Percentiles rank a stretch among this genome's conserved stretches.
phyloP scores from a whole-genome alignment of 2,797 vertebrate genomes.

The Aeoliscus strigatus region DNA sequence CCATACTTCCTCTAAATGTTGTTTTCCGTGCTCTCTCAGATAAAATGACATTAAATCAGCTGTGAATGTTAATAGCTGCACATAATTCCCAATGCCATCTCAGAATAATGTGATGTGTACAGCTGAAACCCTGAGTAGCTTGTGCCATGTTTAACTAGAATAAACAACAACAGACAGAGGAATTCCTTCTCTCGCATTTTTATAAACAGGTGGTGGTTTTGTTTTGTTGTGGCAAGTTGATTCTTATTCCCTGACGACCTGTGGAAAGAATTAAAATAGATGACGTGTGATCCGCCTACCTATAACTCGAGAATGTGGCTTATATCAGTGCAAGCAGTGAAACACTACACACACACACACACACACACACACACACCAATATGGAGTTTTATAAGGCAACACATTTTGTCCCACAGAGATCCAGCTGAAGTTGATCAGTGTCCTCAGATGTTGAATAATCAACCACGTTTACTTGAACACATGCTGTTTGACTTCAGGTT shows the following conservation, averaged over 20 bases:
- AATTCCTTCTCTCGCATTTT: too few relatives aligned
- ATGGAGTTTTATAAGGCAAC: slow-evolving; percentile 20
- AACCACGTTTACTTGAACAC: too few relatives aligned
- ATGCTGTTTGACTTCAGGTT: too few relatives aligned
- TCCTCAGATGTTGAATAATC: background rate
- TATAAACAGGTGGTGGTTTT: too few relatives aligned
- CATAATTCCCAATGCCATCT: background rate
- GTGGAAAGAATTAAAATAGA: slow-evolving; percentile 6
- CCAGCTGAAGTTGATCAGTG: background rate
- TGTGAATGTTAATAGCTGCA: background rate
- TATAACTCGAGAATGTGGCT: slow-evolving; percentile 5
- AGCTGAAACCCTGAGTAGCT: too few relatives aligned
- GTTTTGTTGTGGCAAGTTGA: background rate
- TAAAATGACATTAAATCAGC: background rate
- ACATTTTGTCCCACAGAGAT: slow-evolving; percentile 19
- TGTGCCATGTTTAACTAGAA: too few relatives aligned
- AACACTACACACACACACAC: slow-evolving; percentile 5
- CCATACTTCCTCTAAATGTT: background rate
- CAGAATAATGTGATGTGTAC: background rate
- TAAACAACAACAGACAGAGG: background rate
- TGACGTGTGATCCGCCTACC: background rate
- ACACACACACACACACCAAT: too few relatives aligned
- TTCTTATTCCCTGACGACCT: background rate
- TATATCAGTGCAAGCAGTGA: background rate
- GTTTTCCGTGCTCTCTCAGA: background rate